These are phyloP conservation scores for Malurus leucopterus DNA, from an alignment of 2,797 vertebrate species.

Conservation along the genomic window DNA sequence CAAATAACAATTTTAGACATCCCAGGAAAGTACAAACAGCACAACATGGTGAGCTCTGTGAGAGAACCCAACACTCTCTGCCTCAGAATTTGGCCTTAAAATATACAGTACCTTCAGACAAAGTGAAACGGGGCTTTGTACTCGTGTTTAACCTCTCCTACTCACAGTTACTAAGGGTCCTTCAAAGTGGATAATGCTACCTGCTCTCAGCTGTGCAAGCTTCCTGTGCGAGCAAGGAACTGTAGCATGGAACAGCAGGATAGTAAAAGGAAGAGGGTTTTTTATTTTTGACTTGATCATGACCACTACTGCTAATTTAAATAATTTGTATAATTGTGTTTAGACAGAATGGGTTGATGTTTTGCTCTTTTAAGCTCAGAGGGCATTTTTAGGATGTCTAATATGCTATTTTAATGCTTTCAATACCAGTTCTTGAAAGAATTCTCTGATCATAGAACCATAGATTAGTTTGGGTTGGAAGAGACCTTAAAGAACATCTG, in stretches of 20 bases:
- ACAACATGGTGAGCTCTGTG: not conserved
- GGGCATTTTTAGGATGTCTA: not conserved
- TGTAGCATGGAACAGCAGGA: not conserved
- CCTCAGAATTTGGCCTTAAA: not conserved
- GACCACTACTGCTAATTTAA: not conserved
- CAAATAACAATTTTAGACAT: not conserved
- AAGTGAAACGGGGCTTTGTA: not conserved
- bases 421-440: not conserved
- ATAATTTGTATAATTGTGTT: not conserved
- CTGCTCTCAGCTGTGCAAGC: not conserved
- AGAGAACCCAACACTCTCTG: not conserved
- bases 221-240: not conserved
- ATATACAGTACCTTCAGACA: not conserved
- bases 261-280: fast-evolving
- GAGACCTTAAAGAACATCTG: not conserved
- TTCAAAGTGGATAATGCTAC: not conserved
- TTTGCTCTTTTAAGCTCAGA: not conserved
- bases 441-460: not conserved
- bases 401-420: not conserved
- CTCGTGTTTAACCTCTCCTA: not conserved
- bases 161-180: not conserved
- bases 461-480: not conserved
- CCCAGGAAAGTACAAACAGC: not conserved
- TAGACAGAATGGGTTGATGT: not conserved
- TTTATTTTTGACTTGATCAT: not conserved